Base-by-base conservation (phyloP, 1,140 invertebrate genomes). In the Zaprionus camerounensis region DNA sequence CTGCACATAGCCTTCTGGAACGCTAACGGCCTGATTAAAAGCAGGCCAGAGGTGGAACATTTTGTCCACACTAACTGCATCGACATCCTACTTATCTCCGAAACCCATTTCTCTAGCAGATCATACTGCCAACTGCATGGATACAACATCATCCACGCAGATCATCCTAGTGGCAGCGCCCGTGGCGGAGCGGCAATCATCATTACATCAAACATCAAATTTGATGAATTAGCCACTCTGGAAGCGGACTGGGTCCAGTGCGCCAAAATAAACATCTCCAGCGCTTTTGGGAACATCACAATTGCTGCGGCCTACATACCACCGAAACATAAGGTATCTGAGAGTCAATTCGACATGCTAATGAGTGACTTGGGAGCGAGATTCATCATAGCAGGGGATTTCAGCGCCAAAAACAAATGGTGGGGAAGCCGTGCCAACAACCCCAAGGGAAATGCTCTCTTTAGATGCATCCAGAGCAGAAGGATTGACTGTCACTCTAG, bases 31-130 rank as follows among this genome's bases (percentile, higher is more conserved):
- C 15, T 57, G 55, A n/a, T 24, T 2, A 53, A 26, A 22, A 53
- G 20, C 22, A 53, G 51, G 51, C 51, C 51, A 15, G 51, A 53
- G 22, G 51, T 53, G 20, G 51, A 53, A 26, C 51, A 53, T 26
- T 53, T 24, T 24, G 3, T 24, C 20, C 20, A 53, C 20, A 53
- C 49, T 5, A 53, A 53, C 49, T 13, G 20, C 20, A 53, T 26
- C 13, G 51, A 53, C 51, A 53, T 26, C 1, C 51, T 53, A 0
- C 24, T 53, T 5, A 53, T 53, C 12, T 53, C 51, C 22, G 51
- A 53, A 53, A 53, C 24, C 12, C 51, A 53, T n/a, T 53, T 53
- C 24, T 22, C 24, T 2, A 53, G 22, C 4, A 49, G 46, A 20
- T 51, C 49, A 1, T 24, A 51, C 17, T 22, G 11, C 3, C 2